A percentile compares a stretch with the other conserved stretches of the same genome.
Evolutionary conservation across 2,113 vertebrate genomes (phyloP).

Genomic region (Gracilinanus agilis): DNA sequence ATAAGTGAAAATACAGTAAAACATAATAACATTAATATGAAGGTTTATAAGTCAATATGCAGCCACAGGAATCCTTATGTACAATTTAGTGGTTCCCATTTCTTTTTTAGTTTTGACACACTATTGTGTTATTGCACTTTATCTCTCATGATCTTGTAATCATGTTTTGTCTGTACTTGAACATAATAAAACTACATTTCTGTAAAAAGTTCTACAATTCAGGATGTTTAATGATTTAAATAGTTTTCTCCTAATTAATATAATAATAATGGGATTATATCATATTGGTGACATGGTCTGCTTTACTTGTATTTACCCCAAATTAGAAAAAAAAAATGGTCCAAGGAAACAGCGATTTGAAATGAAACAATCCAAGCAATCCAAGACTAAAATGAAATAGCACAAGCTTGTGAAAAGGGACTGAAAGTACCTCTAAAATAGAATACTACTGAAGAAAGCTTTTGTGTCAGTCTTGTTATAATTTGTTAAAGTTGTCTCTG

Average conservation of each 20-base stretch:
- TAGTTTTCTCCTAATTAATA: background rate
- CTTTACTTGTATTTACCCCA: background rate
- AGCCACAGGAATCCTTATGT: background rate
- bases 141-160: background rate
- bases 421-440: background rate
- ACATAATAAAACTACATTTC: background rate
- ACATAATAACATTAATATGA: background rate
- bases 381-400: background rate
- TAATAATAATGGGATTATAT: background rate
- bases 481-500: background rate
- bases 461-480: background rate
- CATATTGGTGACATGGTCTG: background rate
- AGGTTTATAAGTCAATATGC: background rate
- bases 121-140: background rate
- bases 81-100: background rate
- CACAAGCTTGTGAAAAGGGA: background rate
- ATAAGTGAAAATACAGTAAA: background rate
- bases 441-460: background rate
- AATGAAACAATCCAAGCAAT: background rate
- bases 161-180: background rate
- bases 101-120: background rate
- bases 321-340: background rate
- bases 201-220: background rate
- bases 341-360: background rate
- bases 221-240: background rate